Conservation (phyloP, 2,888 invertebrate species). For the Pheosia tremula region DNA sequence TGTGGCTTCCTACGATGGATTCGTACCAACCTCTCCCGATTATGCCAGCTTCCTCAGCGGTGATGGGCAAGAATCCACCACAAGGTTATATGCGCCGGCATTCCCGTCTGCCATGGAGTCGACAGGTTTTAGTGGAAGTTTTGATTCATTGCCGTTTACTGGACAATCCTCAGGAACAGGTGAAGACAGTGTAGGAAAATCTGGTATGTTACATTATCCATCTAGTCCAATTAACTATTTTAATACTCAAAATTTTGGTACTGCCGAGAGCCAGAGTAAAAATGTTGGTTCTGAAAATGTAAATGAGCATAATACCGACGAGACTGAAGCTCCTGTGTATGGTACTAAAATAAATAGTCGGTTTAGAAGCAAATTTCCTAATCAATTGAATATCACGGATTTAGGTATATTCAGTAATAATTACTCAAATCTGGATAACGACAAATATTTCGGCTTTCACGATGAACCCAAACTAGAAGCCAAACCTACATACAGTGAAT, state of each 20-base stretch:
- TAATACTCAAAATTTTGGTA: slow-evolving; percentile 54
- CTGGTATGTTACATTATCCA: slow-evolving; percentile 60
- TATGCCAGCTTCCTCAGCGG: slow-evolving; percentile 61
- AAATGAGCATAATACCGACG: slow-evolving; percentile 45
- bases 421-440: slow-evolving; percentile 46
- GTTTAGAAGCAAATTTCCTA: slow-evolving; percentile 49
- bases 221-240: slow-evolving; percentile 56
- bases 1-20: slow-evolving; percentile 71
- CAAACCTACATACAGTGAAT: slow-evolving; percentile 51
- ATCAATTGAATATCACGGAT: slow-evolving; percentile 57
- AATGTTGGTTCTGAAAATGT: slow-evolving; percentile 46
- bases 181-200: slow-evolving; percentile 50
- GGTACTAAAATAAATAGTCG: slow-evolving; percentile 69
- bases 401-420: slow-evolving; percentile 48
- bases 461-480: slow-evolving; percentile 49
- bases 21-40: slow-evolving; percentile 74
- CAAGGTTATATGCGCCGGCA: slow-evolving; percentile 69
- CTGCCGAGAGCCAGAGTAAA: slow-evolving; percentile 46
- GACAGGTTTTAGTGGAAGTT: slow-evolving; percentile 55
- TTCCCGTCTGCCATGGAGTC: slow-evolving; percentile 70
- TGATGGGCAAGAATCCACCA: slow-evolving; percentile 61
- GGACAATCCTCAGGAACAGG: slow-evolving; percentile 45
- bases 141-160: slow-evolving; percentile 51
- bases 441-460: slow-evolving; percentile 48
- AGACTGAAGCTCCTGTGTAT: slow-evolving; percentile 60